Base-by-base conservation (phyloP, 35 echinoderm and acorn worm genomes). In the Ptychodera flava region DNA sequence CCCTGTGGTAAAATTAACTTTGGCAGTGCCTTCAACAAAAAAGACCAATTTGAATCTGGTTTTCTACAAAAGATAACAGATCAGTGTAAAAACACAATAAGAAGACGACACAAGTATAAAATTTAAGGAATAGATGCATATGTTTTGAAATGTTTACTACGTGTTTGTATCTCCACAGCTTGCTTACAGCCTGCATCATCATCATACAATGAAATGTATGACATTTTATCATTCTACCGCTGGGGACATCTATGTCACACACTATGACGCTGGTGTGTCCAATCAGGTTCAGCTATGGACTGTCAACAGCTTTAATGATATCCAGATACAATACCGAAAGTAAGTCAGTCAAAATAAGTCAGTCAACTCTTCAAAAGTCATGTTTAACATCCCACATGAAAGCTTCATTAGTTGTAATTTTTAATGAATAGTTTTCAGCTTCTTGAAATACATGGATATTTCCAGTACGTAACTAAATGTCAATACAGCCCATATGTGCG, bases 211-310 rank as follows among this genome's bases (percentile, higher is more conserved):
- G 29, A 85, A 88, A 76, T 99, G 96, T 78, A 79, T 94, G 91
- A 82, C 96, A 0, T 92, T 92, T 82, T 99, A 94, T 36, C 87
- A 92, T 77, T 92, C 85, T 0, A 90, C 96, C 1, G 88, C 90
- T 30, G 88, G 96, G 0, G 86, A 88, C 77, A 88, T 78, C 16
- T 94, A 90, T 36, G 86, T 97, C 2, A 90, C 92, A 31, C 95
- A 94, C 34, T 82, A 92, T 16, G 95, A 97, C 85, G 89, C 88
- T 34, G 95, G 95, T 31, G 87, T 81, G 34, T 78, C 78, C 16
- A 94, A 94, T 33, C 35, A 91, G 75, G 86, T 94, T 80, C 90
- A 94, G 75, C 83, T 85, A 1, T 97, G 95, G 95, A 93, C 90
- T n/a, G 80, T 94, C 1, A 92, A 85, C 16, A 94, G 88, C 38